Conservation (phyloP, 2,888 invertebrate species). For the Adelphocoris suturalis region DNA sequence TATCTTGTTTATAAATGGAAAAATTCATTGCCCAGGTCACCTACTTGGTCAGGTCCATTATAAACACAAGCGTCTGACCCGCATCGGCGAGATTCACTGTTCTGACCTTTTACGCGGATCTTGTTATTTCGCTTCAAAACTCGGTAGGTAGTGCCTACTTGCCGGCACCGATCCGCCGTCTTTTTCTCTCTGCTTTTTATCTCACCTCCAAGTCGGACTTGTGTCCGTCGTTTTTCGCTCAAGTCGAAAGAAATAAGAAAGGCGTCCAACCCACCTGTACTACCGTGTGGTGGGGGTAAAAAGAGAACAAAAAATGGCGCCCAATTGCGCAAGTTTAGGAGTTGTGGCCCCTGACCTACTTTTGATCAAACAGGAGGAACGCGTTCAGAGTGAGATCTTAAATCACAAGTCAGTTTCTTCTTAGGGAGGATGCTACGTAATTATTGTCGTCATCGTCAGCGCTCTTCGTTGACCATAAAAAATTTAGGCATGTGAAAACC, state of each 20-base stretch:
- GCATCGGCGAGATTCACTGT: not conserved
- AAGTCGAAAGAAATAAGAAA: not conserved
- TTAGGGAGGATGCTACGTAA: not conserved
- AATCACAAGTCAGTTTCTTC: slow-evolving; percentile 18
- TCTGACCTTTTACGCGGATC: not conserved
- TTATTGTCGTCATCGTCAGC: not conserved
- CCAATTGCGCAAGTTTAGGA: slow-evolving; percentile 55
- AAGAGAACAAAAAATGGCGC: slow-evolving; percentile 51
- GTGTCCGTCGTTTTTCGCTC: not conserved
- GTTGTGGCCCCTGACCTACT: slow-evolving; percentile 52
- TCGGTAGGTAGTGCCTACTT: not conserved
- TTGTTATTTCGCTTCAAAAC: slow-evolving; percentile 15
- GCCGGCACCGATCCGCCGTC: too few species aligned
- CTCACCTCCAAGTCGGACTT: too few species aligned
- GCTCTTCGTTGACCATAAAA: too few species aligned
- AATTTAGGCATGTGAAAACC: too few species aligned
- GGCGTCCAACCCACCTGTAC: not conserved
- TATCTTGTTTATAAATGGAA: too few species aligned
- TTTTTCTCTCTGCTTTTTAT: too few species aligned
- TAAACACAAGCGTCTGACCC: not conserved
- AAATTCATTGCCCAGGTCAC: too few species aligned
- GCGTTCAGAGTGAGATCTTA: slow-evolving; percentile 40
- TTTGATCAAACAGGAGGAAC: slow-evolving; percentile 44
- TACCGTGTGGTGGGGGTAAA: not conserved
- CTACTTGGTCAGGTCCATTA: not conserved